Percentiles rank a stretch among this genome's conserved stretches.
phyloP scores from a whole-genome alignment of 2,888 invertebrate genomes.

The Cantharis rustica region DNA sequence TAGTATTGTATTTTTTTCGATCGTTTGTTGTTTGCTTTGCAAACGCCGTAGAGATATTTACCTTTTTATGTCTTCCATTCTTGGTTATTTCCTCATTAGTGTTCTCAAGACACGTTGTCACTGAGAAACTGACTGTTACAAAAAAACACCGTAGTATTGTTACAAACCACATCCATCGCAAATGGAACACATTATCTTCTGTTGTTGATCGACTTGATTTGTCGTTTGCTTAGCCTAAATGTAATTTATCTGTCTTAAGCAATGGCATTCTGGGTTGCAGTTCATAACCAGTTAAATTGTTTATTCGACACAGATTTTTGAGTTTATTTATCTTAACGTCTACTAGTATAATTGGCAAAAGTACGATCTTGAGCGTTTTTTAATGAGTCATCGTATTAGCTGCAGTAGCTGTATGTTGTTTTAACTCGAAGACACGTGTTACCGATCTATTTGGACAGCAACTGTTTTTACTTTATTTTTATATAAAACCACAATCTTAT shows the following conservation, averaged over 20 bases:
- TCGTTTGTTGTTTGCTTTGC: background rate
- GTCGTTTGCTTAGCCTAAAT: background rate
- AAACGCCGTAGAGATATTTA: background rate
- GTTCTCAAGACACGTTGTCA: background rate
- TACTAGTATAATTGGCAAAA: background rate
- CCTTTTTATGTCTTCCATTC: background rate
- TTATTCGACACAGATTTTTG: background rate
- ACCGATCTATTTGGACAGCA: background rate
- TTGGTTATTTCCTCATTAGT: background rate
- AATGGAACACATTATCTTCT: background rate
- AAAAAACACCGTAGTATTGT: background rate
- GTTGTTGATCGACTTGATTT: background rate
- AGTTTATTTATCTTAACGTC: background rate
- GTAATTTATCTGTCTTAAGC: background rate
- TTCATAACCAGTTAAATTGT: background rate
- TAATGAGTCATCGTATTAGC: background rate
- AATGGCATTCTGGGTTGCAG: background rate
- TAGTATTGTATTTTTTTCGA: background rate
- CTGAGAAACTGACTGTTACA: background rate
- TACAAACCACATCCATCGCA: background rate
- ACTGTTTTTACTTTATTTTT: background rate
- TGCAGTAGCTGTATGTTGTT: background rate
- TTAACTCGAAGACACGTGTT: background rate
- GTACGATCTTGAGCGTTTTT: background rate
- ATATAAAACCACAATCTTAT: background rate